phyloP scores from a whole-genome alignment of 2,113 vertebrate genomes.

The Forbesichthys papilliferus region DNA sequence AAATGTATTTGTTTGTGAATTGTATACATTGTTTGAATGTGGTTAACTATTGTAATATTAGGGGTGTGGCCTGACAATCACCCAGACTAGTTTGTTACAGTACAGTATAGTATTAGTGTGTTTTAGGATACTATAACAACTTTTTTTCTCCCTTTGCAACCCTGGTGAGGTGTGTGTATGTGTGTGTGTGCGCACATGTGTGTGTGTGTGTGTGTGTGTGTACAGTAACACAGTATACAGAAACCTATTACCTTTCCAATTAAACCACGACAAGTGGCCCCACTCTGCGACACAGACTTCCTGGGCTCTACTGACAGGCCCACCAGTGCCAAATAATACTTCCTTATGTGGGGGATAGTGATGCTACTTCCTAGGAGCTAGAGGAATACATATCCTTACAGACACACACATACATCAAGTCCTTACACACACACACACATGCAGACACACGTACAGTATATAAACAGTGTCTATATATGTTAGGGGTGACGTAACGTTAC shows the following conservation, averaged over 20 bases:
- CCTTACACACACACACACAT: not conserved
- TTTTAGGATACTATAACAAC: too few relatives aligned
- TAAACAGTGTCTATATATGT: not conserved
- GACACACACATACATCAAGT: not conserved
- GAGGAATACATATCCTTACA: not conserved
- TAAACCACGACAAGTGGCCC: slow-evolving; percentile 16
- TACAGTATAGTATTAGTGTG: not conserved
- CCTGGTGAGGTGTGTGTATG: not conserved
- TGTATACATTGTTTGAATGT: too few relatives aligned
- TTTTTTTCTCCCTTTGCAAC: not conserved
- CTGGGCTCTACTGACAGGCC: slow-evolving; percentile 1
- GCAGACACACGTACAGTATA: not conserved
- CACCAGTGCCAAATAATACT: slow-evolving; percentile 1
- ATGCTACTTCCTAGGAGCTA: not conserved
- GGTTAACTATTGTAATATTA: too few relatives aligned
- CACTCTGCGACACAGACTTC: not conserved
- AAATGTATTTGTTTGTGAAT: too few relatives aligned
- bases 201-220: slow-evolving; percentile 9
- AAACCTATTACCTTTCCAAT: slow-evolving; percentile 25
- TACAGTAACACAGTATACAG: not conserved
- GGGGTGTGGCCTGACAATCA: too few relatives aligned
- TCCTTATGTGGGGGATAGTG: not conserved
- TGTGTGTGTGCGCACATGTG: not conserved
- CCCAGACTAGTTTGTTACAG: too few relatives aligned
- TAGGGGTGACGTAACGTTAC: too few relatives aligned